These are phyloP conservation scores for Nipponacmea schrenckii DNA, from an alignment of 2,888 invertebrate genomes.

Conservation along the genomic window DNA sequence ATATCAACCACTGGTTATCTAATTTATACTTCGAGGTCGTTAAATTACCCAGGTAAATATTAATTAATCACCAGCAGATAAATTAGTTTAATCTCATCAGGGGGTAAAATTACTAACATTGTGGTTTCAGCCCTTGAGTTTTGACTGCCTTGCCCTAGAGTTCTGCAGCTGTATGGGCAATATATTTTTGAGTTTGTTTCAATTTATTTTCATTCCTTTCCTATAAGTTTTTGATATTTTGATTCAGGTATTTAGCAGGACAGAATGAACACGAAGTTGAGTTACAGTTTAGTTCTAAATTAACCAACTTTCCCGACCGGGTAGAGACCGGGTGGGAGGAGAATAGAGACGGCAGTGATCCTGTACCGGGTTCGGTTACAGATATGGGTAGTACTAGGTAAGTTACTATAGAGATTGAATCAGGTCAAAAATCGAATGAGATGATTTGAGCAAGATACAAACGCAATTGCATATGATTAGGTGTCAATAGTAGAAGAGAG, in stretches of 20 bases:
- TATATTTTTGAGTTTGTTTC: too few species aligned
- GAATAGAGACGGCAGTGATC: conserved; percentile 60
- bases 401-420: too few species aligned
- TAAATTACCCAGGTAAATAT: conserved; percentile 59
- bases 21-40: conserved; percentile 65
- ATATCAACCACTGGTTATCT: conserved; percentile 65
- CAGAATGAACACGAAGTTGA: conserved; percentile 67
- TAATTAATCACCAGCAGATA: too few species aligned
- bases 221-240: background rate
- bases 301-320: conserved; percentile 64
- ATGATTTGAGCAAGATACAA: too few species aligned
- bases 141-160: too few species aligned
- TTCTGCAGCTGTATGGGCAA: too few species aligned
- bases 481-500: too few species aligned
- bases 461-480: too few species aligned
- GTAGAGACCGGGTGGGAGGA: conserved; percentile 59
- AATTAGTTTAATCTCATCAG: too few species aligned
- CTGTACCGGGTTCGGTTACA: conserved; percentile 55
- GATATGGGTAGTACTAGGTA: conserved; percentile 41
- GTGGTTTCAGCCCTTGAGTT: too few species aligned
- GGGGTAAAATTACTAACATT: too few species aligned
- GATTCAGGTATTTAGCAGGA: conserved; percentile 59
- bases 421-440: too few species aligned
- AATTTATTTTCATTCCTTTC: background rate
- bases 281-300: conserved; percentile 61